phyloP scores from a whole-genome alignment of 2,113 vertebrate species.

The Aythya baeri region DNA sequence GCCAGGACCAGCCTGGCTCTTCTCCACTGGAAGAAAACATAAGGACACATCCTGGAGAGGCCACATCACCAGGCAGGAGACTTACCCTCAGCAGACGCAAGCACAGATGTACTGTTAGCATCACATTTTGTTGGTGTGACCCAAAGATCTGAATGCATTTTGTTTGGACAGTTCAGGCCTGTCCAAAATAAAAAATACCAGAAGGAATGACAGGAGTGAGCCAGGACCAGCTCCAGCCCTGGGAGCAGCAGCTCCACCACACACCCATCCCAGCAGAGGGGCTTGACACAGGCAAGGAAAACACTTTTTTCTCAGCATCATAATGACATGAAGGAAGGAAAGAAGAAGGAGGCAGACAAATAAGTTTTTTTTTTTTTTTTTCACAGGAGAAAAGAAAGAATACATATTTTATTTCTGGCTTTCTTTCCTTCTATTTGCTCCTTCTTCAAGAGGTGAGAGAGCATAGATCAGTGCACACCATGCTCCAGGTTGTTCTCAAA shows the following conservation, averaged over 20 bases:
- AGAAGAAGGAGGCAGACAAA: neutral
- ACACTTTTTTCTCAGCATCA: neutral
- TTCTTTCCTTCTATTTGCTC: constrained; percentile 16
- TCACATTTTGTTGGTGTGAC: accelerated
- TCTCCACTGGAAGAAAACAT: neutral
- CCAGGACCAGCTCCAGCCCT: neutral
- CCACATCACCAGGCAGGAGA: neutral
- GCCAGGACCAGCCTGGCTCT: neutral
- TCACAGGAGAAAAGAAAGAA: neutral
- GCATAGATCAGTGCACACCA: neutral
- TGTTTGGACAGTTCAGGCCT: neutral
- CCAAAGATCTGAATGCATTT: neutral
- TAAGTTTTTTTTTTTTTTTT: neutral
- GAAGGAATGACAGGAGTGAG: neutral
- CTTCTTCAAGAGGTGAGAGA: neutral
- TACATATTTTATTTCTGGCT: neutral
- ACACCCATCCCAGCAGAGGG: neutral
- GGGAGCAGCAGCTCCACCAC: neutral
- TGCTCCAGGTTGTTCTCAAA: neutral
- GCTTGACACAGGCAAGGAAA: neutral
- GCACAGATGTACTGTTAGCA: neutral
- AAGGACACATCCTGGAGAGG: neutral
- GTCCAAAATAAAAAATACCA: neutral
- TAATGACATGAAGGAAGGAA: neutral
- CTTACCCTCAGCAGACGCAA: neutral